Conservation (phyloP, 2,888 invertebrate genomes). For the Brassicogethes aeneus region DNA sequence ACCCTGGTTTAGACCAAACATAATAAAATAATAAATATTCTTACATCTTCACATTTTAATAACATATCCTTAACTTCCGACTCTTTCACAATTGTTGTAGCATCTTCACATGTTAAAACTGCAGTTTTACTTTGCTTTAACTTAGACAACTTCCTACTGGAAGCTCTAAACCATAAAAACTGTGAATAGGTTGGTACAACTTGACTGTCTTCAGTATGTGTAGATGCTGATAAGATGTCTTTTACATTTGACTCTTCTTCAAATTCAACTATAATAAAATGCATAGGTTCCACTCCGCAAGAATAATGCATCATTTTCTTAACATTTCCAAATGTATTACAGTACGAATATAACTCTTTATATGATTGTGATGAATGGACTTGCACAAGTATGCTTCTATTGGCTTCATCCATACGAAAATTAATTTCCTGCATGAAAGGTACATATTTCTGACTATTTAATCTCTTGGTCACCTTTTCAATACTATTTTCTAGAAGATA, state of each 20-base stretch:
- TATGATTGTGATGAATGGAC: conserved; percentile 63
- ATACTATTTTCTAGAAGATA: not conserved
- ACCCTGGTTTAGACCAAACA: too few relatives aligned
- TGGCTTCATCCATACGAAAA: conserved; percentile 55
- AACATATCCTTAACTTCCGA: conserved; percentile 43
- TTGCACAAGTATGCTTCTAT: conserved; percentile 64
- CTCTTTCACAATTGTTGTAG: conserved; percentile 40
- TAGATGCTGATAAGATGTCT: conserved; percentile 47
- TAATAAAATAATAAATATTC: conserved; percentile 9
- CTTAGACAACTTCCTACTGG: conserved; percentile 27
- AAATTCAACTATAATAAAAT: conserved; percentile 72
- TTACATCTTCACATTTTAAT: conserved; percentile 42
- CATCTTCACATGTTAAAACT: conserved; percentile 39
- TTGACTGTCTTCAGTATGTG: conserved; percentile 48
- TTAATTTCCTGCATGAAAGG: conserved; percentile 50
- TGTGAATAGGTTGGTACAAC: conserved; percentile 58
- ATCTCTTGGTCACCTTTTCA: not conserved
- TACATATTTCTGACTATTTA: conserved; percentile 17
- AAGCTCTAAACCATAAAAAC: conserved; percentile 60
- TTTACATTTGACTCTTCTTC: conserved; percentile 44
- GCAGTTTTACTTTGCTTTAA: conserved; percentile 25
- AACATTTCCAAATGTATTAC: conserved; percentile 56
- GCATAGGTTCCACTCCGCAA: conserved; percentile 39
- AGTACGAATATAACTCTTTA: conserved; percentile 59
- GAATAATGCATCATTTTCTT: conserved; percentile 58